Evolutionary conservation across 2,113 vertebrate genomes (phyloP).

Genomic region (Eublepharis macularius): DNA sequence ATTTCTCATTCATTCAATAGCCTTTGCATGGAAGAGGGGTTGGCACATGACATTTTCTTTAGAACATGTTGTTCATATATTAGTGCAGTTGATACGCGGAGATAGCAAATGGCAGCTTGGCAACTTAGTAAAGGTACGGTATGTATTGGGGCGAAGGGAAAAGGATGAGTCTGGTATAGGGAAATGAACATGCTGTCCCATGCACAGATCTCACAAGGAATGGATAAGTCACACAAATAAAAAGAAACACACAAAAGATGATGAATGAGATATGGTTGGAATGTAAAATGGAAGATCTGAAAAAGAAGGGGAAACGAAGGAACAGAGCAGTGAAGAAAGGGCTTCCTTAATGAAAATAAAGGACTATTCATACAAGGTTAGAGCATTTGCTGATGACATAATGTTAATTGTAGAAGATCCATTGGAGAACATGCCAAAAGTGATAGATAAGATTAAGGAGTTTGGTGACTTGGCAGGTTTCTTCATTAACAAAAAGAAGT

Average conservation of each 20-base stretch:
- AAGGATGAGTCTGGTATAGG: neutral
- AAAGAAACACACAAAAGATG: slow-evolving; percentile 12
- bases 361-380: too few species aligned
- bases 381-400: too few species aligned
- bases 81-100: neutral
- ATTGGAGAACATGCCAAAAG: too few species aligned
- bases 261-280: neutral
- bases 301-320: neutral
- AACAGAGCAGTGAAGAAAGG: neutral
- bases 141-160: neutral
- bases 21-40: neutral
- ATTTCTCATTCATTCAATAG: neutral
- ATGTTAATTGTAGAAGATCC: too few species aligned
- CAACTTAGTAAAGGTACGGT: neutral
- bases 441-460: too few species aligned
- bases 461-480: too few species aligned
- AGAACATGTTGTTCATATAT: fast-evolving
- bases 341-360: too few species aligned
- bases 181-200: neutral
- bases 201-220: slow-evolving; percentile 29
- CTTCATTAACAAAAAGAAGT: too few species aligned
- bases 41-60: neutral
- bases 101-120: slow-evolving; percentile 8
- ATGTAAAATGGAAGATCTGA: neutral
- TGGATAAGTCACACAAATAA: neutral